Evolutionary conservation across 2,888 invertebrate genomes (phyloP), one percentile per base, ranked within the genome.

Genomic region (Chymomyza procnemis): DNA sequence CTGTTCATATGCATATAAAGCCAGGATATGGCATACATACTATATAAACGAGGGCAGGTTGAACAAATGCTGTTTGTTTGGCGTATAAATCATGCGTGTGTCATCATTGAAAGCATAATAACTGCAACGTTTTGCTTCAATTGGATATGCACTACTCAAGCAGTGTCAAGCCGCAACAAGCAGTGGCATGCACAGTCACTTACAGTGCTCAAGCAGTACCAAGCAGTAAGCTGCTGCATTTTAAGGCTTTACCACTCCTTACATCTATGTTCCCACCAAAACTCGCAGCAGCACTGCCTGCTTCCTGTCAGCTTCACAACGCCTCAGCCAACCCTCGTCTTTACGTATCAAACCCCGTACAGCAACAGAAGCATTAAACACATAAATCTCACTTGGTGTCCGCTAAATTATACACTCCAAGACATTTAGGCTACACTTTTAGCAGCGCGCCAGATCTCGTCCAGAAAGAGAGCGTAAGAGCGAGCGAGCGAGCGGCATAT

Each of bases 371-470:
- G 83, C 78, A 83, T 80, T 82, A 85, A 80, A 81, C 88, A 88
- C 90, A 90, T 90, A 90, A 90, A 90, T 90, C 90, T 90, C 90
- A 89, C 90, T 90, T 90, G 89, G 90, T 90, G 90, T 90, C 89
- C 89, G 90, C 87, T 90, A 90, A 91, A 91, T 91, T 90, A 90
- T 89, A 90, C 79, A 85, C 86, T 86, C 85, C 89, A 87, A 87
- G 90, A 89, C 90, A 90, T 90, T 82, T 90, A 90, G 90, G 85
- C 88, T 89, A 88, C 89, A 90, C 89, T 89, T 88, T 89, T 81
- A 26, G 26, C 26, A 26, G 26, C 26, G 26, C 75, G 77, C 74
- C n/a, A n/a, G 65, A 54, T 26, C n/a, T 46, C 16, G 16, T 14
- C 26, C 4, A 26, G 26, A 48, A 41, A 34, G 16, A 47, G 19